phyloP scores from a whole-genome alignment of 2,113 vertebrate species.

The Nothoprocta pentlandii region DNA sequence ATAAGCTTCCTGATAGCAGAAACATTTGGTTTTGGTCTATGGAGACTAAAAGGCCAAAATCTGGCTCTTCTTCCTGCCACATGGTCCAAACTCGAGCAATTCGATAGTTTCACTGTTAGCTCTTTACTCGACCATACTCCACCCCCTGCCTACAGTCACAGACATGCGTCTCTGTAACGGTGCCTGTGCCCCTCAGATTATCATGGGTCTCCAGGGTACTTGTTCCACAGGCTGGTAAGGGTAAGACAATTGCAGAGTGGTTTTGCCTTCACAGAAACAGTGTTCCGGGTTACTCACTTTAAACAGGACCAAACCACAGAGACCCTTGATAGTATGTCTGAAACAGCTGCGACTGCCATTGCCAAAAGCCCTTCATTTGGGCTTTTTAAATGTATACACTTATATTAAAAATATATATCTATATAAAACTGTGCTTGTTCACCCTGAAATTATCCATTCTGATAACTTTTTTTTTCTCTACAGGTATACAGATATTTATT shows the following conservation, averaged over 20 bases:
- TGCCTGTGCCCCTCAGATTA: too few species aligned
- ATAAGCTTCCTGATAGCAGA: background rate
- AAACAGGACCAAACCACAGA: background rate
- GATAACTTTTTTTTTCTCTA: background rate
- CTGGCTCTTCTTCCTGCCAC: background rate
- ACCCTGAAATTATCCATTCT: background rate
- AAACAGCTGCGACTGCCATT: background rate
- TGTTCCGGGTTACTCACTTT: too few species aligned
- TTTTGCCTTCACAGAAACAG: too few species aligned
- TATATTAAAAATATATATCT: background rate
- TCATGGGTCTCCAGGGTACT: too few species aligned
- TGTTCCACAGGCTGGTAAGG: too few species aligned
- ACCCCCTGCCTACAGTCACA: too few species aligned
- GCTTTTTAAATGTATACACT: background rate
- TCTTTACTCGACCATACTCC: too few species aligned
- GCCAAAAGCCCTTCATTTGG: background rate
- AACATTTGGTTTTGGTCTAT: background rate
- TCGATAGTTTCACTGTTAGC: too few species aligned
- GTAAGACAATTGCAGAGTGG: too few species aligned
- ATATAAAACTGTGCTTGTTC: background rate
- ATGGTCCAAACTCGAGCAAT: too few species aligned
- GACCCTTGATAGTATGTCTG: background rate
- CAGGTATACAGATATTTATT: background rate
- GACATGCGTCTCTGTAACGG: too few species aligned
- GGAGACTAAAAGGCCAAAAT: background rate